Conservation (phyloP, 1,140 invertebrate genomes). For the Lanistes nyassanus region DNA sequence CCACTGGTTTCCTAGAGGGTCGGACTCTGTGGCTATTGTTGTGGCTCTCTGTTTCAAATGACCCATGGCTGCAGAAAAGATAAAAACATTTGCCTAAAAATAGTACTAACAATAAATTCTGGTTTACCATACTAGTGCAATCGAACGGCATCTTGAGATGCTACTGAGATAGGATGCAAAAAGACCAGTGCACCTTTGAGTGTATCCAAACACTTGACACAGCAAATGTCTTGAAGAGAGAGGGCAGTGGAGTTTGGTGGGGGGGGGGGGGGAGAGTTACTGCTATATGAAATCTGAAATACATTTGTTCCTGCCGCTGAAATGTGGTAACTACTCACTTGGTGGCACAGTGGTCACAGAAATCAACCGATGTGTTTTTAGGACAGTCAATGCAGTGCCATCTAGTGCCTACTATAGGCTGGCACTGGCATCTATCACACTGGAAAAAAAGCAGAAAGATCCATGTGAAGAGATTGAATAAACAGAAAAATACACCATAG, state of each 20-base stretch:
- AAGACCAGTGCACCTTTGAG: too few species aligned
- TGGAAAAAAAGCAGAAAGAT: constrained; percentile 60
- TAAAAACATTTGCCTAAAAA: too few species aligned
- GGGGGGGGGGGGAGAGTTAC: too few species aligned
- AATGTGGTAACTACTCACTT: constrained; percentile 49
- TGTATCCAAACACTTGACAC: too few species aligned
- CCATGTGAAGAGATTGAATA: neutral
- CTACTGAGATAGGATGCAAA: too few species aligned
- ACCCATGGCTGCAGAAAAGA: constrained; percentile 45
- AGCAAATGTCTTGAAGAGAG: too few species aligned
- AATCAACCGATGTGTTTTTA: constrained; percentile 66
- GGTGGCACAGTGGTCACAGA: constrained; percentile 67
- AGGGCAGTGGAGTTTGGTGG: neutral
- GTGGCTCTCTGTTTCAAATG: constrained; percentile 56
- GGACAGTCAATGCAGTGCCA: constrained; percentile 78
- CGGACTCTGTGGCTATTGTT: constrained; percentile 61
- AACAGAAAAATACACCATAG: neutral
- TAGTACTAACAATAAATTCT: too few species aligned
- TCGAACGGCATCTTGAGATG: too few species aligned
- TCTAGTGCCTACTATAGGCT: constrained; percentile 75
- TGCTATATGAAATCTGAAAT: too few species aligned
- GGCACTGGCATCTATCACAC: constrained; percentile 76
- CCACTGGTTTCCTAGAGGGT: constrained; percentile 29
- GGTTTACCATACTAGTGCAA: too few species aligned
- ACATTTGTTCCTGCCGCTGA: too few species aligned